These are phyloP conservation scores for Pomacea canaliculata DNA, from an alignment of 2,888 invertebrate species.

Conservation along the genomic window DNA sequence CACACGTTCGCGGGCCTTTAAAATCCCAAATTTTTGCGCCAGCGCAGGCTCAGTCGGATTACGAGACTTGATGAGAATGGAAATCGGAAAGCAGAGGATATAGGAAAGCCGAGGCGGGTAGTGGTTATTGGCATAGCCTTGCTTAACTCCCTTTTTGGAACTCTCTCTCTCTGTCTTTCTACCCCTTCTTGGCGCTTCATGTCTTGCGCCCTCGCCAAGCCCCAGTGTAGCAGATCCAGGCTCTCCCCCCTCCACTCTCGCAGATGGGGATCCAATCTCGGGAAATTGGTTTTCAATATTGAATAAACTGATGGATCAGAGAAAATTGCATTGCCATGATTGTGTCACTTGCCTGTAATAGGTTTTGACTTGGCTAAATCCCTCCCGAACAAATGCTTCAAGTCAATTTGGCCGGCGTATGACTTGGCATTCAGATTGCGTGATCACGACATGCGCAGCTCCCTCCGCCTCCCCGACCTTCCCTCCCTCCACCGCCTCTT, in stretches of 20 bases:
- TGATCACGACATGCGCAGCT: conserved; percentile 18
- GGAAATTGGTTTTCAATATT: conserved; percentile 36
- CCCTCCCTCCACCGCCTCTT: too few relatives aligned
- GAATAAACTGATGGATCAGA: conserved; percentile 35
- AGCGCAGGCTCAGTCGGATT: conserved; percentile 16
- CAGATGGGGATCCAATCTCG: conserved; percentile 27
- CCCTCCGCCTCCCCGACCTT: background rate
- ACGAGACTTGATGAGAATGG: conserved; percentile 22
- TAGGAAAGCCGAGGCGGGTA: conserved; percentile 4
- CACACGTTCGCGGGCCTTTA: conserved; percentile 13
- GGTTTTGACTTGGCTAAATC: conserved; percentile 32
- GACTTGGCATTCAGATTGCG: conserved; percentile 32
- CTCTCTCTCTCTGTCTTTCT: background rate
- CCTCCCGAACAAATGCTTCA: conserved; percentile 31
- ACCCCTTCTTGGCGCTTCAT: too few relatives aligned
- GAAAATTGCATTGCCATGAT: conserved; percentile 36
- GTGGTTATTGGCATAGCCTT: conserved; percentile 13
- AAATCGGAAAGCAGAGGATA: conserved; percentile 7
- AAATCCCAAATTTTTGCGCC: conserved; percentile 21
- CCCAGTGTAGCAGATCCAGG: background rate
- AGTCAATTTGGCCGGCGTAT: conserved; percentile 31
- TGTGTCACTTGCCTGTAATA: conserved; percentile 34
- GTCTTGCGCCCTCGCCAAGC: too few relatives aligned
- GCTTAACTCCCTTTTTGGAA: conserved; percentile 19
- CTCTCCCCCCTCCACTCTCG: background rate